Conservation (phyloP, 2,888 invertebrate genomes). For the Epirrhoe alternata region DNA sequence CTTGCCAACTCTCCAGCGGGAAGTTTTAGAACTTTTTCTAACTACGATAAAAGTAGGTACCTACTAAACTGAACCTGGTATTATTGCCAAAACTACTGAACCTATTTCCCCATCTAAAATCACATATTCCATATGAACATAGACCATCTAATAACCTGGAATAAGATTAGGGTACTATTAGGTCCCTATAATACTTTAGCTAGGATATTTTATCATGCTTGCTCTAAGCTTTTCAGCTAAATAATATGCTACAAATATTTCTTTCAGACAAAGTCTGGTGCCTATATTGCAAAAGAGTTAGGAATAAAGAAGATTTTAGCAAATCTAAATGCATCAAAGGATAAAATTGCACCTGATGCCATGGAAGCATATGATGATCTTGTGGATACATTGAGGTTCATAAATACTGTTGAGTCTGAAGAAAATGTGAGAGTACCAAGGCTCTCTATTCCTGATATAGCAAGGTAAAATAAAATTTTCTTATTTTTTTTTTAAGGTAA, state of each 20-base stretch:
- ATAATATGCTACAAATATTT: not conserved
- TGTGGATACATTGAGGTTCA: slow-evolving; percentile 68
- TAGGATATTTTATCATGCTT: no score
- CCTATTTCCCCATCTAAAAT: no score
- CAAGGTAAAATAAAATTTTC: slow-evolving; percentile 64
- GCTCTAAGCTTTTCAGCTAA: not conserved
- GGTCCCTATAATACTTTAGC: no score
- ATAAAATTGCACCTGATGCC: slow-evolving; percentile 71
- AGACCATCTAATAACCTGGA: no score
- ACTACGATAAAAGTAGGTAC: slow-evolving; percentile 80
- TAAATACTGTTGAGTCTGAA: slow-evolving; percentile 72
- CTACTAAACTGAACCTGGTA: not conserved
- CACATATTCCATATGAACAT: no score
- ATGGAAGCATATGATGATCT: slow-evolving; percentile 73
- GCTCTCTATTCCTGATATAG: slow-evolving; percentile 74
- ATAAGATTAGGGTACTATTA: no score
- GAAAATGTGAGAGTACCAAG: slow-evolving; percentile 64
- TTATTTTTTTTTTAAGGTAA: no score
- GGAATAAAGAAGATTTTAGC: slow-evolving; percentile 70
- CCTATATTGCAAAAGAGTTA: slow-evolving; percentile 78
- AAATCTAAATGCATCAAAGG: slow-evolving; percentile 70
- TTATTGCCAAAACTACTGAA: no score
- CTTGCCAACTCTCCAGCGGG: slow-evolving; percentile 79
- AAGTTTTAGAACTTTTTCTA: slow-evolving; percentile 85
- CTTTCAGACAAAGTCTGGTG: slow-evolving; percentile 83